Evolutionary conservation across 2,797 vertebrate species (phyloP).

Genomic region (Tachyglossus aculeatus): DNA sequence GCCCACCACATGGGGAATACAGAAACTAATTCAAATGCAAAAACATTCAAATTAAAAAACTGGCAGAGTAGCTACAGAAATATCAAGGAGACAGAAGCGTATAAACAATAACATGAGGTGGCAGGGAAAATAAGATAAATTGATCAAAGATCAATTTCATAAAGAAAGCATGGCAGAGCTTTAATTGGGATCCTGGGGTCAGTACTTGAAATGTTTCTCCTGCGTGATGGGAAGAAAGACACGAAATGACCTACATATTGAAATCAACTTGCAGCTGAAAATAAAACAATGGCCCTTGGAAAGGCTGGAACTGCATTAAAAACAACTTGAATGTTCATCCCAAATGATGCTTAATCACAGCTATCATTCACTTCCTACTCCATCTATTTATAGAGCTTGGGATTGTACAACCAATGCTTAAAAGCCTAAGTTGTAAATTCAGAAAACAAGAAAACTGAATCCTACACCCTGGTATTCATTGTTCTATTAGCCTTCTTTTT

Average conservation of each 20-base stretch:
- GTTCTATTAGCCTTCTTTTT: too few relatives aligned
- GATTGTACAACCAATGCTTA: not conserved
- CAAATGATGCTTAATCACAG: constrained; percentile 18
- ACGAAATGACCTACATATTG: constrained; percentile 17
- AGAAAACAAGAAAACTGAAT: constrained; percentile 3
- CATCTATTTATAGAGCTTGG: not conserved
- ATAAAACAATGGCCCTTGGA: not conserved
- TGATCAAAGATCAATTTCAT: too few relatives aligned
- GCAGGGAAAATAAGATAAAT: constrained; percentile 49
- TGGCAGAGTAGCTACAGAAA: constrained; percentile 53
- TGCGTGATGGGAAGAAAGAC: not conserved
- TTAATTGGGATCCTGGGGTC: constrained; percentile 27
- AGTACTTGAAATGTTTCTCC: constrained; percentile 5
- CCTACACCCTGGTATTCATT: not conserved
- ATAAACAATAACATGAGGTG: constrained; percentile 50
- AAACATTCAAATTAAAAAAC: constrained; percentile 50
- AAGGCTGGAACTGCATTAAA: constrained; percentile 15
- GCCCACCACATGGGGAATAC: constrained; percentile 39
- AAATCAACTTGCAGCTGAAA: constrained; percentile 23
- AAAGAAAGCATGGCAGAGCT: constrained; percentile 20
- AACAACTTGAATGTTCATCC: constrained; percentile 24
- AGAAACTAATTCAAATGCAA: constrained; percentile 61
- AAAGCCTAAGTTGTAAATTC: constrained; percentile 17
- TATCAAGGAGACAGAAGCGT: constrained; percentile 54
- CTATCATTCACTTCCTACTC: not conserved